phyloP scores from a whole-genome alignment of 2,888 invertebrate genomes.

The Lasioglossum vierecki region DNA sequence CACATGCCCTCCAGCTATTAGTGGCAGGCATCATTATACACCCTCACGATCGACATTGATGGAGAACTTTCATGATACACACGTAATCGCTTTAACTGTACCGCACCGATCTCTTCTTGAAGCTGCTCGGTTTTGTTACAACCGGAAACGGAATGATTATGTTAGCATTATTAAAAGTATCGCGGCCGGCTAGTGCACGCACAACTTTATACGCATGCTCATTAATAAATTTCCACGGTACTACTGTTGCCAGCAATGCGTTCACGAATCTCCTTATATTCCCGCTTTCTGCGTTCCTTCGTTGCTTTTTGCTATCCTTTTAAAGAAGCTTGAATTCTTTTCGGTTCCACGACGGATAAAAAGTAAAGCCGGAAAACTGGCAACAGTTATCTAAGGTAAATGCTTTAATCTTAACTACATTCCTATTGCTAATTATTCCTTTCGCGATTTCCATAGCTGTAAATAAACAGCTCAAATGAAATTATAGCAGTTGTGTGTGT shows the following conservation, averaged over 20 bases:
- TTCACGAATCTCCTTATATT: constrained; percentile 18
- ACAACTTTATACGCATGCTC: neutral
- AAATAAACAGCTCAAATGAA: neutral
- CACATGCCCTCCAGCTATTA: neutral
- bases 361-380: neutral
- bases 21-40: neutral
- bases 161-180: constrained; percentile 15
- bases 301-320: neutral
- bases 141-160: constrained; percentile 26
- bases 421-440: neutral
- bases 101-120: neutral
- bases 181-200: neutral
- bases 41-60: constrained; percentile 6
- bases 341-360: constrained; percentile 20
- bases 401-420: neutral
- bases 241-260: neutral
- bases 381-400: neutral
- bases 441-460: neutral
- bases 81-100: constrained; percentile 1
- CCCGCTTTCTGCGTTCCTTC: constrained; percentile 23
- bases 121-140: constrained; percentile 1
- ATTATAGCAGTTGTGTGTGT: neutral
- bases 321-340: constrained; percentile 11
- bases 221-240: constrained; percentile 37
- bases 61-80: neutral